These are phyloP conservation scores for Pyxicephalus adspersus DNA, from an alignment of 2,113 vertebrate genomes.

Conservation along the genomic window DNA sequence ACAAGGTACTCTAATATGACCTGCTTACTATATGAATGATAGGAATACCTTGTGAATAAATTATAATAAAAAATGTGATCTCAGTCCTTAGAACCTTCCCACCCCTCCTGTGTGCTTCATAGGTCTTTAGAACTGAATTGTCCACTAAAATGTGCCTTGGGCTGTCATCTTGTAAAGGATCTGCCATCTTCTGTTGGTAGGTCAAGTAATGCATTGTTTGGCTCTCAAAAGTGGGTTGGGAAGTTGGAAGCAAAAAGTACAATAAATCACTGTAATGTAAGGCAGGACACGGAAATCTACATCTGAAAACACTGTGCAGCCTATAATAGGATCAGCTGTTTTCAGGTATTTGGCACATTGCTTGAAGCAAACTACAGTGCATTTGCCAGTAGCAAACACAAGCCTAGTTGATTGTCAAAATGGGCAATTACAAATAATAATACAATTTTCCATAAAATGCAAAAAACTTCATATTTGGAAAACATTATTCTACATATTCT, in stretches of 20 bases:
- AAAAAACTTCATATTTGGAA: no score
- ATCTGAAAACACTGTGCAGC: constrained; percentile 27
- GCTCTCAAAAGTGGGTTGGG: background rate
- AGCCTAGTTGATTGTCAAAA: background rate
- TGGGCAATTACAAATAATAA: constrained; percentile 1
- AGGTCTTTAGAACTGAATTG: background rate
- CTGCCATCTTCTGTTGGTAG: constrained; percentile 1
- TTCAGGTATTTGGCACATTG: constrained; percentile 21
- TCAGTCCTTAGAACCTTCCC: no score
- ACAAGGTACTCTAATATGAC: no score
- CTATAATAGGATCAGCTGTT: constrained; percentile 40
- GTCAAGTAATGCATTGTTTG: constrained; percentile 10
- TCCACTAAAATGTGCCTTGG: background rate
- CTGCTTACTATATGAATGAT: no score
- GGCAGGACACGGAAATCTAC: constrained; percentile 5
- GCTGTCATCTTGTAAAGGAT: constrained; percentile 6
- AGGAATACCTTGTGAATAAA: no score
- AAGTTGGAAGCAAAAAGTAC: constrained; percentile 2
- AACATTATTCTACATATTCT: no score
- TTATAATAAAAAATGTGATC: no score
- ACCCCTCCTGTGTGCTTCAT: background rate
- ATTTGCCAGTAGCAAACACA: constrained; percentile 6
- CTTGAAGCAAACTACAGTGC: background rate
- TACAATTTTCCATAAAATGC: no score
- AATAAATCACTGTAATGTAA: constrained; percentile 29